A percentile compares a stretch with the other conserved stretches of the same genome.
Conservation (phyloP, 2,113 vertebrate genomes). For the Forbesichthys agassizii region DNA sequence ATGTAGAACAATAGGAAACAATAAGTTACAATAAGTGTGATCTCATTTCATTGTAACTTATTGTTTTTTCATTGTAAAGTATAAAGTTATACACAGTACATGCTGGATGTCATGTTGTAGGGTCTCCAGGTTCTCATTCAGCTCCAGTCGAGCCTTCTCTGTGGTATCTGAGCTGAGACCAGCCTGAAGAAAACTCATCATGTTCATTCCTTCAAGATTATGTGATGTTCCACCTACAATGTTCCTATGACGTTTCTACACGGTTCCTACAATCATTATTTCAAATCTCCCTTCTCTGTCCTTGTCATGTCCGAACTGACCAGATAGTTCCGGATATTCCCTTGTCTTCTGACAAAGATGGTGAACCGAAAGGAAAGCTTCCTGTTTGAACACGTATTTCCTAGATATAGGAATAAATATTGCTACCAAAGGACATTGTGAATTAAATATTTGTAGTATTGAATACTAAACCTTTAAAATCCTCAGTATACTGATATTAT, state of each 20-base stretch:
- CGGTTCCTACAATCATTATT: neutral
- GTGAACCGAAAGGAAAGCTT: neutral
- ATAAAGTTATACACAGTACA: constrained; percentile 71
- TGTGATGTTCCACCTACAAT: neutral
- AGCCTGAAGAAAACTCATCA: constrained; percentile 93
- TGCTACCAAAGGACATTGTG: too few relatives aligned
- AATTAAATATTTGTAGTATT: too few relatives aligned
- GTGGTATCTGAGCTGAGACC: constrained; percentile 92
- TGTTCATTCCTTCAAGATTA: constrained; percentile 8
- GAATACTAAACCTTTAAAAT: too few relatives aligned
- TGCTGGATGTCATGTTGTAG: constrained; percentile 98
- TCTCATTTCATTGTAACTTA: too few relatives aligned
- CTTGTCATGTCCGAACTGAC: neutral
- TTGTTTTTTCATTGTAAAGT: too few relatives aligned
- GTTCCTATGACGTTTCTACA: neutral
- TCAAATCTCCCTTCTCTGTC: neutral
- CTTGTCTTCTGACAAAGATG: neutral
- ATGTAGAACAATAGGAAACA: neutral
- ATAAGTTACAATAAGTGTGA: neutral
- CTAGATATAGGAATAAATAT: too few relatives aligned
- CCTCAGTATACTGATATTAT: too few relatives aligned
- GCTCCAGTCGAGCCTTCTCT: constrained; percentile 94
- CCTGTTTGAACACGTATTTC: neutral
- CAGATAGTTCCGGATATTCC: neutral
- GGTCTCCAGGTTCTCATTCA: constrained; percentile 97